A percentile compares a stretch with the other conserved stretches of the same genome.
Conservation (phyloP, 2,797 vertebrate species). For the Lithobates sylvaticus region DNA sequence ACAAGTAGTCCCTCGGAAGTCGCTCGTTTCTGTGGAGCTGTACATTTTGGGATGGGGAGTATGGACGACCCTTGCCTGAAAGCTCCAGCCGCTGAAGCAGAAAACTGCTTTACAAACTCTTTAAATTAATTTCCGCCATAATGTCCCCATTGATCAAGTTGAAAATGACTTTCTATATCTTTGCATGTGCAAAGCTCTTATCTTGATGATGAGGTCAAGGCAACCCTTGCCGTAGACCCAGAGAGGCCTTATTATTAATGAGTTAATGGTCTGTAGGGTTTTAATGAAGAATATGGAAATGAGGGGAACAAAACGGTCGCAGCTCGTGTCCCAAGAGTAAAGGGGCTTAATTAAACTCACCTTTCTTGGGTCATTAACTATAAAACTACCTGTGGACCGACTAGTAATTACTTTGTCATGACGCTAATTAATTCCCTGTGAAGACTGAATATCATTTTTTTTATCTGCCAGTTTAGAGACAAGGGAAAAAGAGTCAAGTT, state of each 20-base stretch:
- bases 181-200: slow-evolving; percentile 28
- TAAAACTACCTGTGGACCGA: slow-evolving; percentile 63
- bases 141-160: background rate
- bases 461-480: slow-evolving; percentile 58
- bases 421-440: slow-evolving; percentile 66
- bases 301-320: slow-evolving; percentile 33
- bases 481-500: slow-evolving; percentile 33
- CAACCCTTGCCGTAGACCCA: slow-evolving; percentile 17
- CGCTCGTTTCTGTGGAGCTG: too few species aligned
- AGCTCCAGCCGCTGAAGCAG: background rate
- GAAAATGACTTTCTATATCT: slow-evolving; percentile 28
- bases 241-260: slow-evolving; percentile 66
- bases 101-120: background rate
- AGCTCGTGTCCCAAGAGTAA: slow-evolving; percentile 41
- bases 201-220: slow-evolving; percentile 12
- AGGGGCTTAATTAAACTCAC: slow-evolving; percentile 67
- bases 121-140: slow-evolving; percentile 5
- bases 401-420: slow-evolving; percentile 49
- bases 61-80: background rate
- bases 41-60: background rate
- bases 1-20: too few species aligned
- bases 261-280: slow-evolving; percentile 62
- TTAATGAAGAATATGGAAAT: slow-evolving; percentile 69
- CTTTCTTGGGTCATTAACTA: slow-evolving; percentile 67
- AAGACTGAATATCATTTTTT: slow-evolving; percentile 49